Conservation (phyloP, 2,888 invertebrate species). For the Tipula lateralis region DNA sequence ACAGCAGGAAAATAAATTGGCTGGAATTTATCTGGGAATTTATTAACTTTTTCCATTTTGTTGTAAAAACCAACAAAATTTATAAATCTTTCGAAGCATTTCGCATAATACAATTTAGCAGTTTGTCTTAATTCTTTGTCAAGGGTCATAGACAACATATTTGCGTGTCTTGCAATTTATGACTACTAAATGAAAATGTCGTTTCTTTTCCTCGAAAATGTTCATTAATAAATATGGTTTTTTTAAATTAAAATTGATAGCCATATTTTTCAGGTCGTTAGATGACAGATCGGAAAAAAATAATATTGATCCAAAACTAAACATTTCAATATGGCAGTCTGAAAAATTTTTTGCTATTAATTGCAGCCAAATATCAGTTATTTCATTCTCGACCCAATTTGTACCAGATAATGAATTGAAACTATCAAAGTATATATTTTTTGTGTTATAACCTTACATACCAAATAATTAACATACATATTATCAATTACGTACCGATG, state of each 20-base stretch:
- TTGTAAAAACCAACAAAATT: too few species aligned
- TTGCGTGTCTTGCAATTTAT: too few species aligned
- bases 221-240: neutral
- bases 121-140: too few species aligned
- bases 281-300: neutral
- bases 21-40: too few species aligned
- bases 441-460: neutral
- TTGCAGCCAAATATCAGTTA: neutral
- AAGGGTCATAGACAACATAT: too few species aligned
- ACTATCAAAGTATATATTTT: neutral
- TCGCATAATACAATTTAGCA: too few species aligned
- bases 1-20: too few species aligned
- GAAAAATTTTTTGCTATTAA: neutral
- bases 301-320: neutral
- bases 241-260: neutral
- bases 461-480: neutral
- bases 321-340: neutral
- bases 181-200: neutral
- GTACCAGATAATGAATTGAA: neutral
- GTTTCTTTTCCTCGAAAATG: too few species aligned
- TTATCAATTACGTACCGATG: too few species aligned
- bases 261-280: too few species aligned
- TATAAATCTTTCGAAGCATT: too few species aligned
- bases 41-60: too few species aligned
- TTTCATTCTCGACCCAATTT: neutral